Evolutionary conservation across 2,113 vertebrate species (phyloP).

Genomic region (Balaenoptera acutorostrata): DNA sequence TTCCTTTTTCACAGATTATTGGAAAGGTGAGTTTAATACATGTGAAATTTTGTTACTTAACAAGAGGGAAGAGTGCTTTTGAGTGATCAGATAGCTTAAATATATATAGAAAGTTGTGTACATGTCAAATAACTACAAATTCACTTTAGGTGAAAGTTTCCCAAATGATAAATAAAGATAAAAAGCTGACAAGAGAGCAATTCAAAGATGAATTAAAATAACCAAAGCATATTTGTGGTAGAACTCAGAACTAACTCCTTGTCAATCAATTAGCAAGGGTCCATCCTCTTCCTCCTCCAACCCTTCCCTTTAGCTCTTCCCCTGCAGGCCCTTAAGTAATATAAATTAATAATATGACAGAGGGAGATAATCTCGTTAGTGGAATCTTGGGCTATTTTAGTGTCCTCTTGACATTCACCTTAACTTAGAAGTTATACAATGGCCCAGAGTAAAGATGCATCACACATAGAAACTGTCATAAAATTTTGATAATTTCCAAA

Average conservation of each 20-base stretch:
- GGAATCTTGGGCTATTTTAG: background rate
- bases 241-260: background rate
- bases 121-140: conserved; percentile 18
- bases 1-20: background rate
- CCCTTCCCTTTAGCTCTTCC: background rate
- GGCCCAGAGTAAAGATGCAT: background rate
- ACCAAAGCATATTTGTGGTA: background rate
- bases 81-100: background rate
- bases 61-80: background rate
- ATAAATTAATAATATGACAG: background rate
- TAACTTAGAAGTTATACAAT: background rate
- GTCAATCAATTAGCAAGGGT: background rate
- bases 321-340: background rate
- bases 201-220: background rate
- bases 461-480: background rate
- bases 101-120: background rate
- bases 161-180: background rate
- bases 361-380: background rate
- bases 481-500: background rate
- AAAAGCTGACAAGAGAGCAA: background rate
- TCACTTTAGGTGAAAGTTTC: background rate
- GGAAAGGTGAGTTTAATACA: background rate
- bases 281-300: background rate
- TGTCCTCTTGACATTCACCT: background rate
- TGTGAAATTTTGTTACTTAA: background rate